Evolutionary conservation across 2,888 invertebrate species (phyloP).

Genomic region (Sclerodermus sp.): DNA sequence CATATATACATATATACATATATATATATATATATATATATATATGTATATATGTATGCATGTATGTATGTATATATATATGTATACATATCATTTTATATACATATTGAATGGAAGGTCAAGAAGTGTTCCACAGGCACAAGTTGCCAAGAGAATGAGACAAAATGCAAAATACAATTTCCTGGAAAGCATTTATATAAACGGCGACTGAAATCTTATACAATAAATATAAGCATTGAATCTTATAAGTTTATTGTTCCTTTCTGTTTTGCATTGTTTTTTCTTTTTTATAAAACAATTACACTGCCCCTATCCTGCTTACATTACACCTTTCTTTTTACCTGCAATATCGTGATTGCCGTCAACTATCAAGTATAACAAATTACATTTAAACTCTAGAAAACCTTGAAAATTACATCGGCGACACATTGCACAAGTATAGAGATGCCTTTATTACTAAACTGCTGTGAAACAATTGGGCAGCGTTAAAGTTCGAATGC

Average conservation of each 20-base stretch:
- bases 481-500: no score
- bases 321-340: background rate
- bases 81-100: conserved; percentile 26
- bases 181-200: conserved; percentile 30
- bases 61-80: conserved; percentile 31
- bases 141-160: conserved; percentile 52
- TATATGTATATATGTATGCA: conserved; percentile 23
- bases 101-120: conserved; percentile 41
- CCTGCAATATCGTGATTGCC: background rate
- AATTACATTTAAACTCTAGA: no score
- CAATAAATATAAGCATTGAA: conserved; percentile 16
- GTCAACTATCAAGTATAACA: no score
- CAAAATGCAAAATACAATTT: conserved; percentile 35
- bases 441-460: no score
- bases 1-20: conserved; percentile 34
- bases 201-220: conserved; percentile 17
- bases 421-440: no score
- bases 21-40: conserved; percentile 13
- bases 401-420: no score
- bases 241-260: conserved; percentile 9
- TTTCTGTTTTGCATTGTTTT: conserved; percentile 8
- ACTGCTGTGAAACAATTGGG: no score
- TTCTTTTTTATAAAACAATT: conserved; percentile 20
- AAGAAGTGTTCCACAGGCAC: conserved; percentile 58
- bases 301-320: conserved; percentile 25